Evolutionary conservation across 2,888 invertebrate species (phyloP), one percentile per base, ranked within the genome.

Genomic region (Tetragnatha montana): DNA sequence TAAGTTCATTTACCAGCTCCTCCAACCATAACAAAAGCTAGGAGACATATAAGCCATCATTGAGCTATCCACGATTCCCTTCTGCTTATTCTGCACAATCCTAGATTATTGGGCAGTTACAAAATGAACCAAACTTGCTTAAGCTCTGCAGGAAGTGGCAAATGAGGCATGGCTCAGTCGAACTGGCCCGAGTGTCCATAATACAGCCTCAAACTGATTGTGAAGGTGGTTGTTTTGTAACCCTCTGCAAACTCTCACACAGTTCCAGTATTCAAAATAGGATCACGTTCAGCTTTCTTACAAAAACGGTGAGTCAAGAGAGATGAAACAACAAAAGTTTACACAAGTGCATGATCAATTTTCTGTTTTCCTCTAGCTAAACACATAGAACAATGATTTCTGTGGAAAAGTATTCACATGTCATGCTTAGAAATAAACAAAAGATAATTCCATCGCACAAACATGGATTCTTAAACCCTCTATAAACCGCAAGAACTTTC

Each of bases 331-430:
- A 35, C 35, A 35, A 35, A 35, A 35, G 35, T 35, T 35, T 35
- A 35, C 35, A 88, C 81, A 78, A 88, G 87, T 82, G 81, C 81
- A 75, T 87, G 87, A 86, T 78, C 75, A 85, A 74, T 74, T 82
- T 60, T 60, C 17, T 60, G 35, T 60, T 51, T 81, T 86, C 60
- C 51, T 82, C 81, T 88, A 88, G 76, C 87, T 88, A 88, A 82
- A 88, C 82, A 87, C 87, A 81, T 87, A 81, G 87, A 80, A 87
- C 87, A 87, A 87, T 80, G 49, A 79, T 78, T 75, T 85, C 73
- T 73, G 73, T 17, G 69, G 69, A 84, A 85, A 85, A 74, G 78
- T 78, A 82, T 84, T 70, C 78, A 85, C 78, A 85, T 50, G 69
- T 76, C 85, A 85, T 85, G 78, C 78, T 69, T 21, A 68, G 17